Base-by-base conservation (phyloP, 2,113 vertebrate species). In the Callipepla californica region DNA sequence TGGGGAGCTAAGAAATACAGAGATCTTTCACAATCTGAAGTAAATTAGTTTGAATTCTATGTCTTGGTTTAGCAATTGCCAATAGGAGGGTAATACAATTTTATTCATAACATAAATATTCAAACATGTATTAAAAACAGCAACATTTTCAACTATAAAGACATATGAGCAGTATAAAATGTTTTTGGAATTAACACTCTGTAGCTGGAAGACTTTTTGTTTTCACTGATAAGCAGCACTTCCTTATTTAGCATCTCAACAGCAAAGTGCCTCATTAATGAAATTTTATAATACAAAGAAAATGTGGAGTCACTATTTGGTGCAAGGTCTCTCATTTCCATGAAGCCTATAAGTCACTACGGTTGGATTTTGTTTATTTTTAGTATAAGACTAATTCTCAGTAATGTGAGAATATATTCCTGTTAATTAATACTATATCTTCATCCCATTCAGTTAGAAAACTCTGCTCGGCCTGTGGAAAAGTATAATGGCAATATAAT, bases 401-500 rank as follows among this genome's bases (percentile, higher is more conserved):
- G 15, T 75, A 47, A 79, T 62, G 44, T 73, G 90, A 81, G 42
- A 81, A 40, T 78, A 30, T 22, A 40, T 61, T 89, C 7, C 9
- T 86, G n/a, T 80, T 94, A 94, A 91, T 93, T 89, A 90, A 81
- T 86, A 62, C 26, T 87, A 0, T 89, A 47, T 88, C 90, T 95
- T 96, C 51, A 66, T 87, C 38, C 47, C 28, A 69, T 91, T 58
- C 36, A 62, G 34, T 91, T 63, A 92, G 85, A 78, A 91, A 87
- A 74, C 53, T 89, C 36, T 69, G 25, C 55, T 87, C 34, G 78
- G 87, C 59, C 62, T 86, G 67, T 94, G 75, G 73, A 95, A 91
- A 96, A 91, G 21, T 85, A 92, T 93, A 92, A 90, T 59, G 53
- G 80, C n/a, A 53, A 82, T 87, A 90, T 96, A 96, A 97, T 97